A percentile compares a stretch with the other conserved stretches of the same genome.
Evolutionary conservation across 2,113 vertebrate species (phyloP).

Genomic region (Suncus etruscus): DNA sequence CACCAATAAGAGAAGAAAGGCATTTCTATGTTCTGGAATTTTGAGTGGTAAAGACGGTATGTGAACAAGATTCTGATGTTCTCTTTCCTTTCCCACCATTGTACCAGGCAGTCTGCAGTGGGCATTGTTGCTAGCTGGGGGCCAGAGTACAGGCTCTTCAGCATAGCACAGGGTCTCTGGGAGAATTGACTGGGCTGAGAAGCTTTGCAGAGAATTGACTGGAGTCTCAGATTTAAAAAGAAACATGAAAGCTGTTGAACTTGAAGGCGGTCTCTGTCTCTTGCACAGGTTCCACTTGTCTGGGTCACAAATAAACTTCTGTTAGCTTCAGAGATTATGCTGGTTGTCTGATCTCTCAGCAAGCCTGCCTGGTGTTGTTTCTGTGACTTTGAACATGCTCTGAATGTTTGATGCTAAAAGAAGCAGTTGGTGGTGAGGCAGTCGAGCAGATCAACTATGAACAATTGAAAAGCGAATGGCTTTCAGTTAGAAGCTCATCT

Average conservation of each 20-base stretch:
- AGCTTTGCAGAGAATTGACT: conserved; percentile 33
- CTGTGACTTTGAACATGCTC: conserved; percentile 15
- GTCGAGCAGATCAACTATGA: background rate
- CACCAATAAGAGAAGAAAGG: no score
- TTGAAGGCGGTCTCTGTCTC: conserved; percentile 23
- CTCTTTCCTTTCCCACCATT: accelerated
- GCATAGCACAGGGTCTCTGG: background rate
- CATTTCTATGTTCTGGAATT: background rate
- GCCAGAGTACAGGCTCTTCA: background rate
- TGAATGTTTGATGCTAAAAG: conserved; percentile 48
- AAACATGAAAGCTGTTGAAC: background rate
- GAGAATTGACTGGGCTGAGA: background rate
- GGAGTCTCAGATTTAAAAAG: conserved; percentile 49
- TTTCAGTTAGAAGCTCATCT: background rate
- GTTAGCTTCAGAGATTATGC: conserved; percentile 25
- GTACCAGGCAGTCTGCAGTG: background rate
- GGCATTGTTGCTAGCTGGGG: background rate
- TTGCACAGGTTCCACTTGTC: conserved; percentile 51
- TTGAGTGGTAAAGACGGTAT: background rate
- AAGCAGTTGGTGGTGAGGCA: background rate
- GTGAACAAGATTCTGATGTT: no score
- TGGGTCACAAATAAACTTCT: conserved; percentile 58
- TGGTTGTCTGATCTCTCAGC: conserved; percentile 25
- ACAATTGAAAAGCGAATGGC: background rate
- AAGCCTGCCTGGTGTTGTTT: background rate